Evolutionary conservation across 2,888 invertebrate genomes (phyloP).

Genomic region (Papilio gigon): DNA sequence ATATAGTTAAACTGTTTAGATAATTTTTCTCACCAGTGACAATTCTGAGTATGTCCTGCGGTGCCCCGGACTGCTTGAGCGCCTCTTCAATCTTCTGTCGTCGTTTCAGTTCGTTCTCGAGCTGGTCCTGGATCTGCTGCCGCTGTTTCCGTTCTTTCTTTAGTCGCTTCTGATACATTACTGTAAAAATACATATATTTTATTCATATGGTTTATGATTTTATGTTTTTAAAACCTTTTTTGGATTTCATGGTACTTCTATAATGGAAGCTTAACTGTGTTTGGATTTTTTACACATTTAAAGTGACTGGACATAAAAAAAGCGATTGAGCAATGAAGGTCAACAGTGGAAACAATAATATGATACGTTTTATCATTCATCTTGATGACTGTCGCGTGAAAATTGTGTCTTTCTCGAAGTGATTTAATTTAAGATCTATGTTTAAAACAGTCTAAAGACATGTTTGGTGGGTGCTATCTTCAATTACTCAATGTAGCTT

Average conservation of each 20-base stretch:
- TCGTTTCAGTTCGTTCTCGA: constrained; percentile 90
- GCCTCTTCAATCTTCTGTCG: constrained; percentile 91
- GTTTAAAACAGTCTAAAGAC: neutral
- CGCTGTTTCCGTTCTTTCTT: constrained; percentile 93
- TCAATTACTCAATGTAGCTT: constrained; percentile 19
- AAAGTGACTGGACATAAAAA: no score
- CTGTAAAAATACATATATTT: constrained; percentile 74
- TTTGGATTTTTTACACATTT: no score
- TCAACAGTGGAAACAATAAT: neutral
- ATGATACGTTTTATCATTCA: neutral
- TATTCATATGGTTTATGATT: neutral
- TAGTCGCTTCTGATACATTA: constrained; percentile 93
- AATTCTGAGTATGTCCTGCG: constrained; percentile 88
- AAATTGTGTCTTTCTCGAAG: neutral
- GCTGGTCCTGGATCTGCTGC: constrained; percentile 91
- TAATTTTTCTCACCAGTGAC: constrained; percentile 91
- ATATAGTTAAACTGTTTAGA: no score
- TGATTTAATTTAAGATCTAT: neutral
- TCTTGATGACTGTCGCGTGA: neutral
- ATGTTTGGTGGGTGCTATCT: neutral
- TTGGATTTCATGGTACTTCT: no score
- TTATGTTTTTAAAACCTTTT: neutral
- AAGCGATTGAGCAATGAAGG: neutral
- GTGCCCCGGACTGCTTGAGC: constrained; percentile 88
- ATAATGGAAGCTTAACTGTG: no score